Evolutionary conservation across 2,888 invertebrate species (phyloP).

Genomic region (Stenoptilia bipunctidactyla): DNA sequence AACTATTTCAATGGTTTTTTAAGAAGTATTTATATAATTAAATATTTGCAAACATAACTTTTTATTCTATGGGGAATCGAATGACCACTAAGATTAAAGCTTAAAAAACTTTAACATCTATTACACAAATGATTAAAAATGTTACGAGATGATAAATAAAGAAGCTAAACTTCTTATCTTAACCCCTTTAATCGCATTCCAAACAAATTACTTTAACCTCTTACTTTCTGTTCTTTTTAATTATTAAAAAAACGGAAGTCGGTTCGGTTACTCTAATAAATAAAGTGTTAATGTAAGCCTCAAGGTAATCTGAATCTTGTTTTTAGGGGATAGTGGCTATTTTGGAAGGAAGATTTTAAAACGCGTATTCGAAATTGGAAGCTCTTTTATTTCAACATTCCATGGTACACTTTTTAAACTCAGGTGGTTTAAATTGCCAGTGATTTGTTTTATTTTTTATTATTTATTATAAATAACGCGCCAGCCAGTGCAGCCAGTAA

Average conservation of each 20-base stretch:
- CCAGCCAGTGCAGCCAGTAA: too few relatives aligned
- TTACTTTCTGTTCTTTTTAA: neutral
- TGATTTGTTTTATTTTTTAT: constrained; percentile 41
- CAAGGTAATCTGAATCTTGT: neutral
- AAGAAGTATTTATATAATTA: too few relatives aligned
- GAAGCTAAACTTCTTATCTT: too few relatives aligned
- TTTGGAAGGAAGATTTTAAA: constrained; percentile 17
- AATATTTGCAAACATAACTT: too few relatives aligned
- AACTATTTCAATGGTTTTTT: too few relatives aligned
- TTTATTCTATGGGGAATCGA: too few relatives aligned
- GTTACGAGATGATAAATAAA: too few relatives aligned
- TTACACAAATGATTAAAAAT: too few relatives aligned
- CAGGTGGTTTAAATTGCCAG: constrained; percentile 52
- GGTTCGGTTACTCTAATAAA: constrained; percentile 13
- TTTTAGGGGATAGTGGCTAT: neutral
- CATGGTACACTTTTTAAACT: constrained; percentile 53
- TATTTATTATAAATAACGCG: constrained; percentile 13
- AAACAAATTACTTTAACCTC: constrained; percentile 4
- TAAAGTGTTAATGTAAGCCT: constrained; percentile 18
- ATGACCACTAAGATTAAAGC: too few relatives aligned
- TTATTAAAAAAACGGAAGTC: constrained; percentile 28
- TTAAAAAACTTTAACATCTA: too few relatives aligned
- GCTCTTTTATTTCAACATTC: constrained; percentile 59
- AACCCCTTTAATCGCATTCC: neutral
- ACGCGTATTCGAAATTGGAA: constrained; percentile 56